A percentile compares a stretch with the other conserved stretches of the same genome.
Evolutionary conservation across 2,797 vertebrate genomes (phyloP).

Genomic region (Rallus crepitans): DNA sequence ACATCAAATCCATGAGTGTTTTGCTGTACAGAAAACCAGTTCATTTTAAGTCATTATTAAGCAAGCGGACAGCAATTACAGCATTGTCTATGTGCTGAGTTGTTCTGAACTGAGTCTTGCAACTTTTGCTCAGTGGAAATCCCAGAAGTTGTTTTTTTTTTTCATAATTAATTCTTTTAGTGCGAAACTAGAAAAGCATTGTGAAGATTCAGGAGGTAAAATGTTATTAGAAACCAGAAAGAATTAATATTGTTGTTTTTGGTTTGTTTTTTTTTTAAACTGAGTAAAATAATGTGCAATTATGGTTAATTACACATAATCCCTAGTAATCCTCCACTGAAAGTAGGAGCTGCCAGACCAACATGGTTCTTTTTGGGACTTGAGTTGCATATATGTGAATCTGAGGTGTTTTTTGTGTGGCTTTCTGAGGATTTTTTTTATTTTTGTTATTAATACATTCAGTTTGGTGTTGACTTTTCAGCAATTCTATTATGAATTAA

Average conservation of each 20-base stretch:
- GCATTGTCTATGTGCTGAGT: background rate
- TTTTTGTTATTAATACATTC: background rate
- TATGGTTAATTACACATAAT: conserved; percentile 5
- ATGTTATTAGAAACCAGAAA: background rate
- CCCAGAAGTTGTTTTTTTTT: background rate
- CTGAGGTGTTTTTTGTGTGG: background rate
- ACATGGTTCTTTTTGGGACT: background rate
- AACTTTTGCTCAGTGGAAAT: background rate
- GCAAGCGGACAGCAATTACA: background rate
- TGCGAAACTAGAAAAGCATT: background rate
- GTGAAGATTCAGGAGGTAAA: background rate
- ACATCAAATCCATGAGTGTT: background rate
- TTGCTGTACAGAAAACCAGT: background rate
- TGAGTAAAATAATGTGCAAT: background rate
- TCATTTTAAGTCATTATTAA: background rate
- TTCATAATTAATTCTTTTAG: background rate
- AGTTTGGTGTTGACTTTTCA: background rate
- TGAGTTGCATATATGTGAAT: background rate
- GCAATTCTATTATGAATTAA: background rate
- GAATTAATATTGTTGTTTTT: background rate
- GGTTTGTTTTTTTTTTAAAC: background rate
- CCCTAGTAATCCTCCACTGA: background rate
- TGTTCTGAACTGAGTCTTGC: background rate
- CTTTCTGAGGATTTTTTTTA: background rate
- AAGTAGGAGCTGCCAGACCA: background rate